Conservation (phyloP, 2,888 invertebrate genomes). For the Ypsolopha sequella region DNA sequence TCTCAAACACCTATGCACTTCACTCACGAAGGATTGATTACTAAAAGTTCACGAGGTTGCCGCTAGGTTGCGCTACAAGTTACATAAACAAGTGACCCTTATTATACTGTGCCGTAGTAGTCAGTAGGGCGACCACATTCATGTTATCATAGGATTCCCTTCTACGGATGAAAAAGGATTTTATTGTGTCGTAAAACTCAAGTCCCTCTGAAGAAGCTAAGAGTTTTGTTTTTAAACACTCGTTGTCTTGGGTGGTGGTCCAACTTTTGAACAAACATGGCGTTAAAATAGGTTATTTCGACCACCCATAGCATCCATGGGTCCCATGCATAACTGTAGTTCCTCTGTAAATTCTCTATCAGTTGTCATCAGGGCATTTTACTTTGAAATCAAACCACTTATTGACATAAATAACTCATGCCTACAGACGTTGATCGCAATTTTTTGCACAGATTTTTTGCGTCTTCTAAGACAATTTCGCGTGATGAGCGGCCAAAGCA, state of each 20-base stretch:
- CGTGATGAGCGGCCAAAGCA: background rate
- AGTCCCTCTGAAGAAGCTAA: background rate
- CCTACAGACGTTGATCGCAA: background rate
- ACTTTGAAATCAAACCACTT: background rate
- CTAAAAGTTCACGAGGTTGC: background rate
- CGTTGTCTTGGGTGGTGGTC: background rate
- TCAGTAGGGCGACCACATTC: too few species aligned
- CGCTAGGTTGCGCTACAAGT: background rate
- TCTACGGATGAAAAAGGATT: constrained; percentile 12
- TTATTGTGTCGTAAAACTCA: constrained; percentile 21
- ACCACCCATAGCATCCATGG: background rate
- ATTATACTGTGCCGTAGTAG: too few species aligned
- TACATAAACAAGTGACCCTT: background rate
- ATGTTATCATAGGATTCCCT: too few species aligned
- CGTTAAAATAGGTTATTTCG: background rate
- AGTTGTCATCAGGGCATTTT: background rate
- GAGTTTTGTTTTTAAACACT: background rate
- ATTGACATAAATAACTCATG: constrained; percentile 5
- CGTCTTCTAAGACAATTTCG: background rate
- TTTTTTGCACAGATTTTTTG: background rate
- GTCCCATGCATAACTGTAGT: background rate
- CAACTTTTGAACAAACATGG: background rate
- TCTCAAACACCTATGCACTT: background rate
- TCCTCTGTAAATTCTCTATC: background rate
- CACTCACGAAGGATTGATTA: background rate